Conservation (phyloP, 2,888 invertebrate genomes). For the Heliconius hortense region DNA sequence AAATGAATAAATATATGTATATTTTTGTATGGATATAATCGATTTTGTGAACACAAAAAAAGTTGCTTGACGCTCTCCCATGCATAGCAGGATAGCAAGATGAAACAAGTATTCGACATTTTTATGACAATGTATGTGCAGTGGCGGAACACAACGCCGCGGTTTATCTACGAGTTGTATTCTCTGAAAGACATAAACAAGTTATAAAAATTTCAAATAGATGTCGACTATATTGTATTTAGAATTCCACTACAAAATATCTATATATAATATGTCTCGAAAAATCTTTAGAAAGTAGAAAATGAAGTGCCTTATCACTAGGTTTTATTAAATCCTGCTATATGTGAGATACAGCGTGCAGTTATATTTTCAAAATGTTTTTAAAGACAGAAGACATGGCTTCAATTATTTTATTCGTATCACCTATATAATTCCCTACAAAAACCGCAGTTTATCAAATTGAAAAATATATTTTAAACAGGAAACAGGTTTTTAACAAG, state of each 20-base stretch:
- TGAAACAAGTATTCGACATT: neutral
- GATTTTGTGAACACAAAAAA: neutral
- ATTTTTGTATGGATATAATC: neutral
- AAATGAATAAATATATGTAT: neutral
- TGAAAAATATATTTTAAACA: neutral
- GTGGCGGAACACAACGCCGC: too few species aligned
- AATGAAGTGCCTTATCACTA: neutral
- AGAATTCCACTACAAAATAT: too few species aligned
- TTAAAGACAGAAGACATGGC: too few species aligned
- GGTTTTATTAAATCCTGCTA: too few species aligned
- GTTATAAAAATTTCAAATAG: too few species aligned
- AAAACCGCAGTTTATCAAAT: neutral
- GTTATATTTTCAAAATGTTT: too few species aligned
- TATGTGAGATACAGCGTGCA: too few species aligned
- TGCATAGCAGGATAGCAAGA: neutral
- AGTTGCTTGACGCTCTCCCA: neutral
- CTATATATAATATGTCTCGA: too few species aligned
- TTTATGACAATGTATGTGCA: too few species aligned
- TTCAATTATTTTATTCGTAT: neutral
- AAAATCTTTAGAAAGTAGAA: neutral
- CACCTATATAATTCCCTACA: neutral
- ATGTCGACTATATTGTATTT: too few species aligned
- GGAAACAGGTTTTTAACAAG: slow-evolving; percentile 22
- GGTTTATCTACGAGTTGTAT: too few species aligned
- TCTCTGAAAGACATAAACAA: too few species aligned